Conservation (phyloP, 2,113 vertebrate genomes). For the Vulpes ferrilata region DNA sequence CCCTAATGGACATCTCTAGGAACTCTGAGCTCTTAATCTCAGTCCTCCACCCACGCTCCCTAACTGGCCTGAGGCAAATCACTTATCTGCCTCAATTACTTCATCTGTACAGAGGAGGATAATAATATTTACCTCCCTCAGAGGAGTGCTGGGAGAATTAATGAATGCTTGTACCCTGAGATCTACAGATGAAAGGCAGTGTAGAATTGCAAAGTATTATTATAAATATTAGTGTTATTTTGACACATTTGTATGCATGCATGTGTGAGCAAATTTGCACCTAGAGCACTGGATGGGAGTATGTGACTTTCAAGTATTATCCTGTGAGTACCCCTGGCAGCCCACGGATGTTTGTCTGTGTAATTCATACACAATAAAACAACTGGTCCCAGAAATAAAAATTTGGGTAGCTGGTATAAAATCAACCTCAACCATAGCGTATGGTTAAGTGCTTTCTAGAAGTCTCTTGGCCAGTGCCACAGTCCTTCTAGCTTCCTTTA, state of each 20-base stretch:
- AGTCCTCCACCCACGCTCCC: slow-evolving; percentile 67
- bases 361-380: neutral
- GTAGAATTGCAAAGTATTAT: slow-evolving; percentile 73
- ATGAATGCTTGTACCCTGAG: slow-evolving; percentile 77
- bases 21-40: slow-evolving; percentile 59
- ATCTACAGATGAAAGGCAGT: slow-evolving; percentile 83
- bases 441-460: slow-evolving; percentile 4
- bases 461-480: neutral
- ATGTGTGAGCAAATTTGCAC: slow-evolving; percentile 65
- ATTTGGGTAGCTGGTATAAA: slow-evolving; percentile 1
- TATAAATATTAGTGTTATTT: slow-evolving; percentile 81
- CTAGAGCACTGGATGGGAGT: slow-evolving; percentile 22
- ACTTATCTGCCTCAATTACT: slow-evolving; percentile 78
- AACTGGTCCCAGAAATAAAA: neutral
- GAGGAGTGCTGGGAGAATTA: slow-evolving; percentile 80
- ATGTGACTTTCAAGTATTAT: slow-evolving; percentile 21
- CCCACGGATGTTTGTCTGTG: neutral
- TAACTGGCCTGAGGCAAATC: slow-evolving; percentile 64
- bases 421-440: slow-evolving; percentile 15
- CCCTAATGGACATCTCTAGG: slow-evolving; percentile 61
- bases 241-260: slow-evolving; percentile 72
- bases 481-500: neutral
- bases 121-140: slow-evolving; percentile 82
- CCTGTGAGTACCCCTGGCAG: neutral
- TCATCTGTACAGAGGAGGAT: slow-evolving; percentile 78